Evolutionary conservation across 2,888 invertebrate genomes (phyloP).

Genomic region (Drosophila robusta): DNA sequence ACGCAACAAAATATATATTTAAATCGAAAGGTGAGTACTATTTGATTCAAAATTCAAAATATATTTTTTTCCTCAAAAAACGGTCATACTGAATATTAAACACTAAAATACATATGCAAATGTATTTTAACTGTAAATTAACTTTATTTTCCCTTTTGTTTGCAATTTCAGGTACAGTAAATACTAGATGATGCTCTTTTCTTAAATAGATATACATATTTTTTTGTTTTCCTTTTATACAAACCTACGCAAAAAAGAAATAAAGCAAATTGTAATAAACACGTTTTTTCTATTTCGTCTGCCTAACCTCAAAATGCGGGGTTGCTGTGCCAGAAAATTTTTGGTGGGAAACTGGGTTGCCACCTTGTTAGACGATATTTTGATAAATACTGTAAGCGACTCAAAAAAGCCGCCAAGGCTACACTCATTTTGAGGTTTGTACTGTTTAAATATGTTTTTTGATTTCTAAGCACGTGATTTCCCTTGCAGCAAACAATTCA

Average conservation of each 20-base stretch:
- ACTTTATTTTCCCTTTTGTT: not conserved
- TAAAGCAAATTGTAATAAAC: not conserved
- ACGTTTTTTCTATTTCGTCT: not conserved
- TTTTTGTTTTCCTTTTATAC: not conserved
- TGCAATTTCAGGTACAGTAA: slow-evolving; percentile 51
- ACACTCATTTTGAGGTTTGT: not conserved
- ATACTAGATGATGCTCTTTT: too few relatives aligned
- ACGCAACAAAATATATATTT: not conserved
- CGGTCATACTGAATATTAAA: slow-evolving; percentile 75
- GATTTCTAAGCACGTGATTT: not conserved
- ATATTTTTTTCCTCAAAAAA: slow-evolving; percentile 64
- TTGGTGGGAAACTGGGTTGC: slow-evolving; percentile 37
- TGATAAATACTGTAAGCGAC: not conserved
- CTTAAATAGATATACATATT: not conserved
- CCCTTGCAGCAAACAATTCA: not conserved
- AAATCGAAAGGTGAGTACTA: slow-evolving; percentile 1
- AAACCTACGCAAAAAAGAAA: slow-evolving; percentile 1
- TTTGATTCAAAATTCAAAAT: not conserved
- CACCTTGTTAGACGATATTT: slow-evolving; percentile 1
- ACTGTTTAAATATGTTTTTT: not conserved
- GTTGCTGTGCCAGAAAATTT: not conserved
- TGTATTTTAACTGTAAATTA: not conserved
- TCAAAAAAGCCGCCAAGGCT: not conserved
- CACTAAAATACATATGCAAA: not conserved
- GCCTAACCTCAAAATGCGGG: slow-evolving; percentile 38